These are phyloP conservation scores for Menidia beryllina DNA, from an alignment of 2,113 vertebrate genomes.

Conservation along the genomic window DNA sequence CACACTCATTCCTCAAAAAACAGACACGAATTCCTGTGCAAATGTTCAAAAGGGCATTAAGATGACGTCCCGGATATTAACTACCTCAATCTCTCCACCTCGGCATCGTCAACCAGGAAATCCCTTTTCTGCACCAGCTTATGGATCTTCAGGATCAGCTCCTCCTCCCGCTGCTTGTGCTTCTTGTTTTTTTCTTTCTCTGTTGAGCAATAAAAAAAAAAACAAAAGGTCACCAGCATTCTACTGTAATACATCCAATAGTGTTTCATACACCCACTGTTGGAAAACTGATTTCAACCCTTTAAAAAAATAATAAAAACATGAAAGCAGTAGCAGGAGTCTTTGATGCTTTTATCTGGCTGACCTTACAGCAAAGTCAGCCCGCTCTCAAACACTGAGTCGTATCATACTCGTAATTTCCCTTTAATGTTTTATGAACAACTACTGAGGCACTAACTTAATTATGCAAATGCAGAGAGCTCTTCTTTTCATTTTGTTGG, in stretches of 20 bases:
- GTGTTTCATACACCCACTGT: background rate
- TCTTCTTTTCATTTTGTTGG: conserved; percentile 10
- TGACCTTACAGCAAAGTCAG: conserved; percentile 24
- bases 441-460: conserved; percentile 23
- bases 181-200: conserved; percentile 93
- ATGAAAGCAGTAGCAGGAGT: background rate
- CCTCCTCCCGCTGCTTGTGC: conserved; percentile 91
- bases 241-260: too few species aligned
- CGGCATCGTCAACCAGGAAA: conserved; percentile 97
- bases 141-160: conserved; percentile 96
- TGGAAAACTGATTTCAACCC: background rate
- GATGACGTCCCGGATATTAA: background rate
- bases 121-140: conserved; percentile 97
- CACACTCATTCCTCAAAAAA: too few species aligned
- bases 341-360: background rate
- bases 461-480: conserved; percentile 28
- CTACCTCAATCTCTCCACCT: conserved; percentile 96
- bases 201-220: conserved; percentile 53
- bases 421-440: conserved; percentile 40
- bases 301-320: background rate
- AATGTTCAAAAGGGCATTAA: too few species aligned
- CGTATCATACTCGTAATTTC: conserved; percentile 10
- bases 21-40: too few species aligned
- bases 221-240: background rate
- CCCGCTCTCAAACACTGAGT: conserved; percentile 18